Conservation (phyloP, 2,888 invertebrate species). For the Calameuta filiformis region DNA sequence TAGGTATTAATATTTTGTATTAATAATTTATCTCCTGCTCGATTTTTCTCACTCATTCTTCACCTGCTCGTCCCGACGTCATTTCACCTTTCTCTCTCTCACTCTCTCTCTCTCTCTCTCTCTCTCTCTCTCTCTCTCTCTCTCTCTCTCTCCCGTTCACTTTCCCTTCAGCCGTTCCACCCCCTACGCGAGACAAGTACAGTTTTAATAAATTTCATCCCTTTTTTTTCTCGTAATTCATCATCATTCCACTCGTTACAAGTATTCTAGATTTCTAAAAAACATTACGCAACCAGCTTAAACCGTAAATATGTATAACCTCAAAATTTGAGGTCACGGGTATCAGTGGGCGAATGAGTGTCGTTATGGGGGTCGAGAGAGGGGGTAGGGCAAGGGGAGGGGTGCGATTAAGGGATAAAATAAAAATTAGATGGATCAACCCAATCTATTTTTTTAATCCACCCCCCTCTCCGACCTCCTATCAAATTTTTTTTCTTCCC, state of each 20-base stretch:
- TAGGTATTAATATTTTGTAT: slow-evolving; percentile 67
- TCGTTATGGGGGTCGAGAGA: neutral
- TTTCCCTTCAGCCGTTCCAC: neutral
- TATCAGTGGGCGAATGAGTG: neutral
- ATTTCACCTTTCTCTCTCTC: neutral
- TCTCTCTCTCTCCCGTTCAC: too few relatives aligned
- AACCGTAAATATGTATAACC: neutral
- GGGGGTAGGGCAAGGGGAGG: neutral
- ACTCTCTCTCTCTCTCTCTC: too few relatives aligned
- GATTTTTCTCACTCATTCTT: neutral
- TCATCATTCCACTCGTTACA: neutral
- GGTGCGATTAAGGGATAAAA: neutral
- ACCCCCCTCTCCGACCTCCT: neutral
- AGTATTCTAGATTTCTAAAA: neutral
- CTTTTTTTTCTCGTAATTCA: neutral
- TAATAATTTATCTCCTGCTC: slow-evolving; percentile 46
- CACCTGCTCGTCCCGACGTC: neutral
- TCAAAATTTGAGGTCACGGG: neutral
- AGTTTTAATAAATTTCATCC: neutral
- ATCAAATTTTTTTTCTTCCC: slow-evolving; percentile 12
- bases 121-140: too few relatives aligned
- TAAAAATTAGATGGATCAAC: neutral
- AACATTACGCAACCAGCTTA: neutral
- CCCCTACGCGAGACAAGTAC: neutral
- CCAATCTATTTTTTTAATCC: neutral